A percentile compares a stretch with the other conserved stretches of the same genome.
Evolutionary conservation across 2,888 invertebrate species (phyloP).

Genomic region (Anthrax anthrax): DNA sequence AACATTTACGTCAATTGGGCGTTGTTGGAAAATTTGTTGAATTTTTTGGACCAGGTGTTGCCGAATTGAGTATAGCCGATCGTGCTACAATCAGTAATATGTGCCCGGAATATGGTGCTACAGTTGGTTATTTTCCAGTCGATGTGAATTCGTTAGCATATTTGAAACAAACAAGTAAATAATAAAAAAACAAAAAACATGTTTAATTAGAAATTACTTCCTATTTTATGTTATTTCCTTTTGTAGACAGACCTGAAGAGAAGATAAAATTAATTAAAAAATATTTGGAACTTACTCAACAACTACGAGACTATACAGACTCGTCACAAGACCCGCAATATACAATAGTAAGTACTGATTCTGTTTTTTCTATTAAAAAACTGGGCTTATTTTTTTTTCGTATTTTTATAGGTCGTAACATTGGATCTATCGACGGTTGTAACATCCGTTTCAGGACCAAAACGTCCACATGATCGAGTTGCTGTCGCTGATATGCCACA

Average conservation of each 20-base stretch:
- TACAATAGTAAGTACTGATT: constrained; percentile 38
- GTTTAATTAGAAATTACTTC: constrained; percentile 1
- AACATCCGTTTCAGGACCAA: constrained; percentile 92
- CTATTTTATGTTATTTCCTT: not conserved
- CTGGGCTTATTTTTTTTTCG: no score
- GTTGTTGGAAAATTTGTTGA: constrained; percentile 99
- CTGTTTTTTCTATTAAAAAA: no score
- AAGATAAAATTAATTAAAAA: constrained; percentile 64
- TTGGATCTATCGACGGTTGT: constrained; percentile 79
- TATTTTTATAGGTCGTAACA: constrained; percentile 47
- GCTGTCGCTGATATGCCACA: constrained; percentile 77
- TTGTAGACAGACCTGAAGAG: constrained; percentile 58
- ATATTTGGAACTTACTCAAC: constrained; percentile 66
- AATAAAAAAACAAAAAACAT: not conserved
- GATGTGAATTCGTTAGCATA: constrained; percentile 72
- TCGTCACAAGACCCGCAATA: constrained; percentile 66
- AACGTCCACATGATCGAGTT: constrained; percentile 92
- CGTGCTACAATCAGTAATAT: constrained; percentile 96
- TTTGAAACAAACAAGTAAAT: constrained; percentile 64
- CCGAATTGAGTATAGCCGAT: constrained; percentile 85
- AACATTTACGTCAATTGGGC: constrained; percentile 82
- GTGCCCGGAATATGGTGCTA: constrained; percentile 98
- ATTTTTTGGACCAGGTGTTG: constrained; percentile 91
- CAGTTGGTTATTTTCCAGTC: constrained; percentile 88
- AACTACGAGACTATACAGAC: constrained; percentile 71